Percentiles rank a stretch among this genome's conserved stretches.
These are phyloP conservation scores for Bombycilla garrulus DNA, from an alignment of 2,113 vertebrate genomes.

Conservation along the genomic window DNA sequence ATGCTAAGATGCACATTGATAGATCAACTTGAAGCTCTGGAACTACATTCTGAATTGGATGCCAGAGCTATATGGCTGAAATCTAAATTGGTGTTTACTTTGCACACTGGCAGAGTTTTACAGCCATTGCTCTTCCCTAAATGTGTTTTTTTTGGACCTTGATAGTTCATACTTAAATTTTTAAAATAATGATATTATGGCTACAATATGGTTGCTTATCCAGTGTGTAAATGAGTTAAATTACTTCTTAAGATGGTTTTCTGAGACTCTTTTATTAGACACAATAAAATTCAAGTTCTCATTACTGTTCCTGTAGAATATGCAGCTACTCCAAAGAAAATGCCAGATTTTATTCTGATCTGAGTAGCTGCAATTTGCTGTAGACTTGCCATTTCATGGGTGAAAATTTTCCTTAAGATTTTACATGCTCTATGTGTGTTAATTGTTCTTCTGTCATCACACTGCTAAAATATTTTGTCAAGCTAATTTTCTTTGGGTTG, in stretches of 20 bases:
- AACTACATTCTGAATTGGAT: background rate
- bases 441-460: background rate
- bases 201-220: background rate
- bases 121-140: background rate
- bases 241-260: background rate
- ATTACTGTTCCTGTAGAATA: background rate
- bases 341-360: background rate
- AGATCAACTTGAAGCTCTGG: background rate
- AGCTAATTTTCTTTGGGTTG: background rate
- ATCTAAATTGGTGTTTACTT: background rate
- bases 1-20: background rate
- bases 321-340: background rate
- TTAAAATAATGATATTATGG: background rate
- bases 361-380: background rate
- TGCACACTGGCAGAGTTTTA: background rate
- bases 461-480: background rate
- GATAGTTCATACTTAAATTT: background rate
- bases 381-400: background rate
- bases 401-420: background rate
- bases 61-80: background rate
- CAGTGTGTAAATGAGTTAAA: background rate
- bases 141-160: background rate
- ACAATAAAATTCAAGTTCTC: background rate
- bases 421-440: background rate
- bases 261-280: background rate